These are phyloP conservation scores for Capreolus pygargus DNA, from an alignment of 2,113 vertebrate genomes.

Conservation along the genomic window DNA sequence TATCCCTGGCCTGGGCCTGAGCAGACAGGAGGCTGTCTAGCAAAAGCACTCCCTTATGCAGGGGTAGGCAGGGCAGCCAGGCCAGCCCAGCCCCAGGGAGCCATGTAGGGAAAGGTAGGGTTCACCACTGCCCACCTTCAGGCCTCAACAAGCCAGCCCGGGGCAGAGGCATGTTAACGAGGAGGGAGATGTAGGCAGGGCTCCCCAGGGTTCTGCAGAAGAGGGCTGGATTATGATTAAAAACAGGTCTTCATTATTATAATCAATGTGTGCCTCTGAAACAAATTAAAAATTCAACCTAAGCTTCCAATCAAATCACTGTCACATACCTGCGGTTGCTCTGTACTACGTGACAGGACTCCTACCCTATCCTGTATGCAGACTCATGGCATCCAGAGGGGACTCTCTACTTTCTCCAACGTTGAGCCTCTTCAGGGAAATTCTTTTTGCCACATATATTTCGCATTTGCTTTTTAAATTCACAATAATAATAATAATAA, in stretches of 20 bases:
- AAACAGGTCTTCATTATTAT: neutral
- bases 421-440: neutral
- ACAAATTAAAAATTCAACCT: neutral
- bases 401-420: neutral
- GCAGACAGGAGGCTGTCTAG: neutral
- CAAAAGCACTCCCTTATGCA: neutral
- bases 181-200: neutral
- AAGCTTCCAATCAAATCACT: neutral
- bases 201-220: neutral
- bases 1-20: neutral
- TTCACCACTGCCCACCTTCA: neutral
- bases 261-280: neutral
- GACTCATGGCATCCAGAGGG: neutral
- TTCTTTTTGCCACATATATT: neutral
- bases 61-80: neutral
- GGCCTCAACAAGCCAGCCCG: neutral
- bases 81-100: neutral
- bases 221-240: neutral
- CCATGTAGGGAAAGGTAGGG: fast-evolving
- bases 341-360: neutral
- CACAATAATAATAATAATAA: neutral
- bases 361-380: neutral
- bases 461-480: neutral
- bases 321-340: neutral
- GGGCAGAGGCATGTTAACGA: neutral